Evolutionary conservation across 2,797 vertebrate genomes (phyloP).

Genomic region (Fundulus diaphanus): DNA sequence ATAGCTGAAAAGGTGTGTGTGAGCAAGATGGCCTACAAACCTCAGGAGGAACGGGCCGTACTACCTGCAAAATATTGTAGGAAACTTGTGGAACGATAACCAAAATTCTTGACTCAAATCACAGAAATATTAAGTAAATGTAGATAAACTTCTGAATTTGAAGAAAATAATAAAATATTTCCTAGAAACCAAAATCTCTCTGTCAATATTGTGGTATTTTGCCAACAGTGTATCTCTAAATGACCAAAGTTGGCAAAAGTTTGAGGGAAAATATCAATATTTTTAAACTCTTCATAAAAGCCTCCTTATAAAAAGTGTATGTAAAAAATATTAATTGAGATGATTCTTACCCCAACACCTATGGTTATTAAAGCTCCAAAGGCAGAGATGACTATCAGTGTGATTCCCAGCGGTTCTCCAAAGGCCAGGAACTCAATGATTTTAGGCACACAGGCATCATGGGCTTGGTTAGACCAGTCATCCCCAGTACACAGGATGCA

Average conservation of each 20-base stretch:
- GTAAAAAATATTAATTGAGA: background rate
- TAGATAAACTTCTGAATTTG: background rate
- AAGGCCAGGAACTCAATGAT: conserved; percentile 88
- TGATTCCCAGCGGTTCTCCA: conserved; percentile 85
- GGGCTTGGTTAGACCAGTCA: conserved; percentile 84
- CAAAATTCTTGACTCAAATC: too few species aligned
- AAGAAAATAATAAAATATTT: background rate
- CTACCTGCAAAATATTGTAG: background rate
- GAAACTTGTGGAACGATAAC: background rate
- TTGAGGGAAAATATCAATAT: background rate
- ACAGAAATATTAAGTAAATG: background rate
- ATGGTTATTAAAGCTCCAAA: conserved; percentile 82
- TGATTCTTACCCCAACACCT: conserved; percentile 65
- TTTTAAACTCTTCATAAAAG: background rate
- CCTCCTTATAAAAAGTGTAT: background rate
- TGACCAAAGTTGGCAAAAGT: background rate
- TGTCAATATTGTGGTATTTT: background rate
- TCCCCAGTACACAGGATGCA: conserved; percentile 83
- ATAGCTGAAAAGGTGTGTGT: background rate
- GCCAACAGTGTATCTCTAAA: background rate
- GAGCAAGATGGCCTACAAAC: background rate
- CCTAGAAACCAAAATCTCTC: background rate
- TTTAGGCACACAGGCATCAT: conserved; percentile 83
- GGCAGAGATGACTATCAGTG: conserved; percentile 82
- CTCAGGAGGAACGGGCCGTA: background rate